Evolutionary conservation across 2,113 vertebrate genomes (phyloP), one percentile per base, ranked within the genome.

Genomic region (Prionailurus bengalensis): DNA sequence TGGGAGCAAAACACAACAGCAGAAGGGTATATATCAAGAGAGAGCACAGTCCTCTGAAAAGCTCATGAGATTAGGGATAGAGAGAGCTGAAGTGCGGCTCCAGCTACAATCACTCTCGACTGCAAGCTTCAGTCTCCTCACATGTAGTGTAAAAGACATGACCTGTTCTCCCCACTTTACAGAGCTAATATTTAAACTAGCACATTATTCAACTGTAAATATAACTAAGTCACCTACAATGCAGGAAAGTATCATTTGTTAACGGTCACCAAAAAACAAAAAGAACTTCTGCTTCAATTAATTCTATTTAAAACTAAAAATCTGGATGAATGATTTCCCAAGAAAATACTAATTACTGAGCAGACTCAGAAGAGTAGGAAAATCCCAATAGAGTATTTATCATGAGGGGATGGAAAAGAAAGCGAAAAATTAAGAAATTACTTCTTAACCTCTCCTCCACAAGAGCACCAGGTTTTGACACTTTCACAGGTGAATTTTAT

Each of bases 301-400:
- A 92, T 53, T 94, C 63, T 55, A 74, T 42, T 92, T 83, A 91
- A 84, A 93, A 53, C 2, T 85, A 23, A 94, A 83, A 92, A 70
- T 53, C 19, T 63, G 21, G 21, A 92, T 48, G 55, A 85, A 82
- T 82, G n/a, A 71, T 25, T 97, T 29, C 21, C 86, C 68, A 89
- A 80, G 45, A 85, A 88, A 81, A 76, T 86, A 89, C 42, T 93
- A 58, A 85, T 88, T 70, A 82, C 12, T 12, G 63, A 95, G 19
- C 25, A 53, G 27, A 14, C 29, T 53, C 65, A 48, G 16, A 80
- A 95, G 31, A 93, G 31, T 95, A 74, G 95, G 66, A 89, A 97
- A 91, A 76, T 65, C 42, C 36, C 76, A 79, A 96, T 0, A 96
- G 65, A 94, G 55, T 93, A 78, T 21, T 85, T 68, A n/a, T 31